Percentiles rank a stretch among this genome's conserved stretches.
Evolutionary conservation across 2,888 invertebrate genomes (phyloP).

Genomic region (Cordilura impudica): DNA sequence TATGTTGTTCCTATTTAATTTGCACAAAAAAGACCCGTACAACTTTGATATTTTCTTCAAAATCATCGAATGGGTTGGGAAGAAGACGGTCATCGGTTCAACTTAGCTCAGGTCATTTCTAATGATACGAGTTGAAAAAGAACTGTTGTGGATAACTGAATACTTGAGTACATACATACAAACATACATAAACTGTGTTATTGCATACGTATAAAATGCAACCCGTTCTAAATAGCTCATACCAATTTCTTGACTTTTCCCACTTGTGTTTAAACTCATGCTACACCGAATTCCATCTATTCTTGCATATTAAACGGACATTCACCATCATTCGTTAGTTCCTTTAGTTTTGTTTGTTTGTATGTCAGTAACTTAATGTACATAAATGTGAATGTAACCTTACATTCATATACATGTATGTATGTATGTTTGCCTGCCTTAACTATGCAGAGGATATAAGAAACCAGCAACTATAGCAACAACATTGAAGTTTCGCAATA

Average conservation of each 20-base stretch:
- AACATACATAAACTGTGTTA: not conserved
- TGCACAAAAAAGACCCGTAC: constrained; percentile 17
- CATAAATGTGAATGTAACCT: not conserved
- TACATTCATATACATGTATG: not conserved
- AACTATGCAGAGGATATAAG: constrained; percentile 4
- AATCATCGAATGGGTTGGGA: not conserved
- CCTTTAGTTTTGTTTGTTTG: constrained; percentile 20
- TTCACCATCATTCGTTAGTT: constrained; percentile 37
- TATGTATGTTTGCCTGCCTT: not conserved
- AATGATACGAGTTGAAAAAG: constrained; percentile 16
- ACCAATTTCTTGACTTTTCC: constrained; percentile 29
- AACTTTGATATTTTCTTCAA: constrained; percentile 8
- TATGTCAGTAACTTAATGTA: constrained; percentile 18
- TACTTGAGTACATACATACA: not conserved
- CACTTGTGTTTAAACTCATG: constrained; percentile 19
- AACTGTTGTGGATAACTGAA: not conserved
- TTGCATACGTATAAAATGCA: not conserved
- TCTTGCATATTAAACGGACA: constrained; percentile 40
- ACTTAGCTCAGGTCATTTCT: constrained; percentile 15
- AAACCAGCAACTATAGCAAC: constrained; percentile 13
- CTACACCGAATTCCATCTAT: constrained; percentile 29
- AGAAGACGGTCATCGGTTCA: constrained; percentile 10
- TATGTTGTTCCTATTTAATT: constrained; percentile 11
- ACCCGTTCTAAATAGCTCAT: not conserved
- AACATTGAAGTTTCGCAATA: constrained; percentile 23